These are phyloP conservation scores for Chaetura pelagica DNA, from an alignment of 2,113 vertebrate species.

Conservation along the genomic window DNA sequence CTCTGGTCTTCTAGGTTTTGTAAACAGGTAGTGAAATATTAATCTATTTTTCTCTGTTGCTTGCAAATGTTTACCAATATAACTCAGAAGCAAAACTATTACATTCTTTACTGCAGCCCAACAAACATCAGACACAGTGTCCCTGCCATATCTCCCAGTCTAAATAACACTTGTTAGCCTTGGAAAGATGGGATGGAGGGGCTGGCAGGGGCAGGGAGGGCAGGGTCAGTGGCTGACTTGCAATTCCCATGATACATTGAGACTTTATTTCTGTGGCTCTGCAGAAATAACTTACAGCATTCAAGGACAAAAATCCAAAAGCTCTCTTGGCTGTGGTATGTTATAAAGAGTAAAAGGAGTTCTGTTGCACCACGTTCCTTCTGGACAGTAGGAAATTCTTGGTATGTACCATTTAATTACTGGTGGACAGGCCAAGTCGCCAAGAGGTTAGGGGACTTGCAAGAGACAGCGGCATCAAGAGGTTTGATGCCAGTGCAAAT, in stretches of 20 bases:
- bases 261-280: not conserved
- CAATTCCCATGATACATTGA: not conserved
- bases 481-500: not conserved
- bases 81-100: not conserved
- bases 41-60: not conserved
- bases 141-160: not conserved
- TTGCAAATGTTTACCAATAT: not conserved
- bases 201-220: not conserved
- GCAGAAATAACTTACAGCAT: not conserved
- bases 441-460: not conserved
- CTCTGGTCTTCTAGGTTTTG: not conserved
- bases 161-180: not conserved
- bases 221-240: rapidly evolving
- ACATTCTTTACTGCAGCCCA: not conserved
- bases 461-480: not conserved
- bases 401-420: not conserved
- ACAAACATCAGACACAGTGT: not conserved
- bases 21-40: not conserved
- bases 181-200: not conserved
- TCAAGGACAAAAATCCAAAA: not conserved
- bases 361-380: not conserved
- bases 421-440: not conserved
- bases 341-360: not conserved
- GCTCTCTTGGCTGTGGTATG: not conserved
- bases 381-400: not conserved